Evolutionary conservation across 1,140 invertebrate species (phyloP), one percentile per base, ranked within the genome.

Genomic region (Colletes latitarsis): DNA sequence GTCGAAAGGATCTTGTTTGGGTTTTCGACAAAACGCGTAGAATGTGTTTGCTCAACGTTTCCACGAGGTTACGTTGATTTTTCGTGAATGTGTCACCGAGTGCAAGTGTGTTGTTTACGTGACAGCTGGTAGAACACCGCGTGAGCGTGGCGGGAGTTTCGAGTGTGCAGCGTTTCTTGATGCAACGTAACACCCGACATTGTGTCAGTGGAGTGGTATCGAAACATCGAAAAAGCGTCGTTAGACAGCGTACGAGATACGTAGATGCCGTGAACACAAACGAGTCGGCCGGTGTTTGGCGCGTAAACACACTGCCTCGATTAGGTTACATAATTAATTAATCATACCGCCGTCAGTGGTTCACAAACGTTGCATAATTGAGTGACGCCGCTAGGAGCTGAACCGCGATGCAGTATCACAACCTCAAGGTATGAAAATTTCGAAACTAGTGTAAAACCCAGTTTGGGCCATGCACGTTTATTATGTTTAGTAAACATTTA

Each of bases 261-360:
- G 41, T 19, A 14, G 43, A 8, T 53, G 43, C 53, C 49, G 71
- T 52, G 39, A 64, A 49, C 64, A 39, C 17, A 39, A n/a, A 43
- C 39, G 19, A 21, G 30, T 6, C n/a, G 9, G 14, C 19, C 4
- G 9, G 39, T 39, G 19, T 52, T 66, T 43, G 78, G n/a, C 72
- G 69, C 69, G 57, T 73, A 83, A 88, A 87, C 85, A 77, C 71
- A 81, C 82, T 57, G 60, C 74, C 82, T 87, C 87, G 88, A 89
- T 89, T 85, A 82, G 80, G 85, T 84, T 85, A 82, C 87, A 84
- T 88, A 89, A 87, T 88, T 88, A 85, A 89, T 88, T 88, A 89
- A 84, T 86, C 84, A 86, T 87, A 83, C 83, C 74, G 70, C 58
- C 77, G 75, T 72, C 74, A 85, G 80, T 73, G 83, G 77, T 78